These are phyloP conservation scores for Saguinus midas DNA, from an alignment of 2,113 vertebrate genomes.

Conservation along the genomic window DNA sequence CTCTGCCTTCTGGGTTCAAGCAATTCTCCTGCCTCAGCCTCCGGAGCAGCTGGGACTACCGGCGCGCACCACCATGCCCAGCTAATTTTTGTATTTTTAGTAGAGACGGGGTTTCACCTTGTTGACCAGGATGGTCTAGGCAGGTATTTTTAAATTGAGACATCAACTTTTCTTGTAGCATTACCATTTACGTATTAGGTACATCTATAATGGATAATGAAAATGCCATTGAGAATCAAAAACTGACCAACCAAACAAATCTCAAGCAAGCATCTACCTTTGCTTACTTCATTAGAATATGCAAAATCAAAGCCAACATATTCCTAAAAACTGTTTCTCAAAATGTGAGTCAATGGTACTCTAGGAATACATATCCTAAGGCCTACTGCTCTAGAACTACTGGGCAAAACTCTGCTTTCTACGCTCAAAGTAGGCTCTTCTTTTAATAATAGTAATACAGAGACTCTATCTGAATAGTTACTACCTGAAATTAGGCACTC, in stretches of 20 bases:
- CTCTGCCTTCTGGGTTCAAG: too few species aligned
- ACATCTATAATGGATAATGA: background rate
- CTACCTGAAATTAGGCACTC: background rate
- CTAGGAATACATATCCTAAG: background rate
- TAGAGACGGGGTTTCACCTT: too few species aligned
- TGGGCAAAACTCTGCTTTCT: background rate
- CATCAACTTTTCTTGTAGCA: background rate
- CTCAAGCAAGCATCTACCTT: background rate
- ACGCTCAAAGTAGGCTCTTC: background rate
- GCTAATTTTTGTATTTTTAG: too few species aligned
- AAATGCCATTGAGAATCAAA: background rate
- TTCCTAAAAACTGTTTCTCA: background rate
- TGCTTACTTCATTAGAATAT: background rate
- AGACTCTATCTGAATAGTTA: background rate
- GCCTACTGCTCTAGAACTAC: background rate
- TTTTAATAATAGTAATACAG: background rate
- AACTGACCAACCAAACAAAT: background rate
- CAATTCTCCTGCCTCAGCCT: too few species aligned
- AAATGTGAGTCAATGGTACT: background rate
- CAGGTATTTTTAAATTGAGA: background rate
- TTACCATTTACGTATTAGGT: background rate
- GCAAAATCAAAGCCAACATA: slow-evolving; percentile 3
- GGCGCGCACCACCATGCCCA: too few species aligned
- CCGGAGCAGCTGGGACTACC: too few species aligned
- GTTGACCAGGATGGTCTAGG: background rate